phyloP scores from a whole-genome alignment of 2,797 vertebrate species.

The Syndactyla subalaris region DNA sequence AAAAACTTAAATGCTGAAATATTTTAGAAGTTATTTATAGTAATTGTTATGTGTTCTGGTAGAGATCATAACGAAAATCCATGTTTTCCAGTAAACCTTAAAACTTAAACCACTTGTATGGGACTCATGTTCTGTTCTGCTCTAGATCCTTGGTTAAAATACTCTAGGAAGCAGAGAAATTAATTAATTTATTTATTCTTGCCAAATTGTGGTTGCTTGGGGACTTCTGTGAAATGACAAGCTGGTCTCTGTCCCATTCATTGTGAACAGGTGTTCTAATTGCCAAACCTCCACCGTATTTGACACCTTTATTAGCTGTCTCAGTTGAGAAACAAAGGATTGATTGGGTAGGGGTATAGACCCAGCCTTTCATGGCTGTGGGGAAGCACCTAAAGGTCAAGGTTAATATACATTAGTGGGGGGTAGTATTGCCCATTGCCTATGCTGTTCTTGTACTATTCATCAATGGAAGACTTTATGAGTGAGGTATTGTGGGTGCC shows the following conservation, averaged over 20 bases:
- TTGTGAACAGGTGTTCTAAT: slow-evolving; percentile 47
- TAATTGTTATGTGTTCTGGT: background rate
- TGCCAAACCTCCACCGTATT: slow-evolving; percentile 27
- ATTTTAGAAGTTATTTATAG: background rate
- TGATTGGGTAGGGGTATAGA: slow-evolving; percentile 25
- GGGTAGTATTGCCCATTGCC: slow-evolving; percentile 30
- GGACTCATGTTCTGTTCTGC: background rate
- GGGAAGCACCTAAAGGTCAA: slow-evolving; percentile 65
- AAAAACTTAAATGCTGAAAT: background rate
- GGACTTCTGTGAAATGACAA: slow-evolving; percentile 32
- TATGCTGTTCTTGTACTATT: slow-evolving; percentile 19
- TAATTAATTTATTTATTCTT: background rate
- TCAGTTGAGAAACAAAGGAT: slow-evolving; percentile 47
- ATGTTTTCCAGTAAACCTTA: background rate
- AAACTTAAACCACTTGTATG: background rate
- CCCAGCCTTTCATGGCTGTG: slow-evolving; percentile 46
- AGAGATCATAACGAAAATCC: background rate
- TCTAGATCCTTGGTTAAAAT: background rate
- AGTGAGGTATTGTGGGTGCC: background rate
- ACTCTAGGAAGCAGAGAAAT: background rate
- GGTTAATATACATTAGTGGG: slow-evolving; percentile 50
- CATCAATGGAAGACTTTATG: slow-evolving; percentile 27
- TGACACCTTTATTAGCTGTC: slow-evolving; percentile 61
- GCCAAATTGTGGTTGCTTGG: background rate
- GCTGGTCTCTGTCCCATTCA: slow-evolving; percentile 22